These are phyloP conservation scores for Pelodytes ibericus DNA, from an alignment of 2,797 vertebrate species.

Conservation along the genomic window DNA sequence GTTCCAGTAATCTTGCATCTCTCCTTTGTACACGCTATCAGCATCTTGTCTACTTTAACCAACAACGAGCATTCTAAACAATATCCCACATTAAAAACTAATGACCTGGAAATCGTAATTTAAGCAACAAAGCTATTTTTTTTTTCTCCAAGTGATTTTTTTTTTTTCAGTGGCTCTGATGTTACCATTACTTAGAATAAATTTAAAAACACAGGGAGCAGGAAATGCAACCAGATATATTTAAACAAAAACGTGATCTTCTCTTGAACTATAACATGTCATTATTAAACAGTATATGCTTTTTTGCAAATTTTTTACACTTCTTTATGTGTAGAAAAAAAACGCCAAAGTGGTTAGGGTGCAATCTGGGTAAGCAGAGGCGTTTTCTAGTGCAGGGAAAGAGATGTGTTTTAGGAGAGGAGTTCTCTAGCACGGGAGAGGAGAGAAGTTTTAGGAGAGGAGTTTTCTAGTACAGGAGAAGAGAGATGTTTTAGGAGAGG, in stretches of 20 bases:
- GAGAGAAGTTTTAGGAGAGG: too few species aligned
- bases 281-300: too few species aligned
- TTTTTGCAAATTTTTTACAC: too few species aligned
- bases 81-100: constrained; percentile 46
- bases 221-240: background rate
- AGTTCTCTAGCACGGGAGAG: too few species aligned
- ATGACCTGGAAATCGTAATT: constrained; percentile 50
- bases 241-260: background rate
- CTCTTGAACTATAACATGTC: too few species aligned
- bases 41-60: constrained; percentile 30
- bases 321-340: too few species aligned
- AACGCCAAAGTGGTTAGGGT: too few species aligned
- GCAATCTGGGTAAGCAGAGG: too few species aligned
- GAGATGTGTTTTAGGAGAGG: too few species aligned
- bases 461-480: too few species aligned
- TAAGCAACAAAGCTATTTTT: constrained; percentile 38
- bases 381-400: too few species aligned
- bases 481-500: too few species aligned
- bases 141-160: constrained; percentile 22
- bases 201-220: constrained; percentile 17
- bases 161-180: constrained; percentile 14
- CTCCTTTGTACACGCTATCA: background rate
- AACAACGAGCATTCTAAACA: constrained; percentile 34
- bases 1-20: background rate
- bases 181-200: constrained; percentile 14